phyloP scores from a whole-genome alignment of 2,797 vertebrate species.

The Phoebastria nigripes region DNA sequence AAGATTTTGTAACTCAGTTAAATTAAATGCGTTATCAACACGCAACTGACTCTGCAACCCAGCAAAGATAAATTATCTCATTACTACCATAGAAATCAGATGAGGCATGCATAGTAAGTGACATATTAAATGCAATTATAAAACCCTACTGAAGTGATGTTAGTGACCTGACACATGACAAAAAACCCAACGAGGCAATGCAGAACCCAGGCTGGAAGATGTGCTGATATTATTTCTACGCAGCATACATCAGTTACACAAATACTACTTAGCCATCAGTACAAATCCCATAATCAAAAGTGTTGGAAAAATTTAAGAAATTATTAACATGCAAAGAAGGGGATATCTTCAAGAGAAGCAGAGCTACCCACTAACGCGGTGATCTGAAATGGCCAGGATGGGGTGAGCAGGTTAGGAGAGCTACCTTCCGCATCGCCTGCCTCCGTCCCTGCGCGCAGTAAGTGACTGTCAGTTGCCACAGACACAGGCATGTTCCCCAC shows the following conservation, averaged over 20 bases:
- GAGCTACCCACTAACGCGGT: background rate
- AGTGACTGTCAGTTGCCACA: background rate
- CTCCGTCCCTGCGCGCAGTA: fast-evolving
- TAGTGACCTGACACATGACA: conserved; percentile 51
- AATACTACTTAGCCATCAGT: background rate
- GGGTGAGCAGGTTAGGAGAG: background rate
- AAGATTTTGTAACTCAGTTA: conserved; percentile 19
- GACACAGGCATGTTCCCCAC: background rate
- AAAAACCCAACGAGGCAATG: background rate
- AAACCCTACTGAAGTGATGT: conserved; percentile 54
- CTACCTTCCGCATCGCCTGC: fast-evolving
- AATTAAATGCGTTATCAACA: conserved; percentile 46
- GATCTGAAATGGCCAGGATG: background rate
- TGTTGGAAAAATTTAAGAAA: background rate
- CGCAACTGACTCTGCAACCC: conserved; percentile 28
- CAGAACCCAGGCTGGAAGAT: background rate
- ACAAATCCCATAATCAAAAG: background rate
- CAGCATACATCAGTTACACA: background rate
- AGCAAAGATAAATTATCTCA: conserved; percentile 57
- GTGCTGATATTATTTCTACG: background rate
- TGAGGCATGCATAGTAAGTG: conserved; percentile 41
- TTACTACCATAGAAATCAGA: conserved; percentile 53
- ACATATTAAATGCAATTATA: conserved; percentile 63
- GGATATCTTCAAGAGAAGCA: background rate
- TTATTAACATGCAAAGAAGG: background rate